phyloP scores from a whole-genome alignment of 2,113 vertebrate species.

The Narcine bancroftii region DNA sequence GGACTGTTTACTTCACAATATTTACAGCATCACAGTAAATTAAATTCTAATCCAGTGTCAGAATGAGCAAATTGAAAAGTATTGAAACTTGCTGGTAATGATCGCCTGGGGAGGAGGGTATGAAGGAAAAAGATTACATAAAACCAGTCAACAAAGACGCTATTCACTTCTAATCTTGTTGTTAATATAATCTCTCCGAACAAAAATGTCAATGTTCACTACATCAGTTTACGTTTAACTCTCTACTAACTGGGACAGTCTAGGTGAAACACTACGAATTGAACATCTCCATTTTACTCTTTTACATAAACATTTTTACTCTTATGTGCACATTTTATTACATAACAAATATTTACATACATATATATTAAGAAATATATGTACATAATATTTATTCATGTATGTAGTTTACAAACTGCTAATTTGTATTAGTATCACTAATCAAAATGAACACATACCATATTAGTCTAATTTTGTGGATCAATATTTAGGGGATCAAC shows the following conservation, averaged over 20 bases:
- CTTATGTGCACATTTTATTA: too few species aligned
- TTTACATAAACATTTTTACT: too few species aligned
- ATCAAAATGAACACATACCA: too few species aligned
- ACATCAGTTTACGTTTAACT: not conserved
- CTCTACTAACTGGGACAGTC: not conserved
- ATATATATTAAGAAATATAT: too few species aligned
- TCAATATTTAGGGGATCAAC: too few species aligned
- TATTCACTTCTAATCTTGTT: slow-evolving; percentile 48
- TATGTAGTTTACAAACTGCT: too few species aligned
- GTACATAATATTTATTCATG: too few species aligned
- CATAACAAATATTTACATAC: too few species aligned
- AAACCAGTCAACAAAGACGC: not conserved
- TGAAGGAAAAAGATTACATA: not conserved
- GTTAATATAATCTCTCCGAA: slow-evolving; percentile 46
- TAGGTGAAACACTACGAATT: not conserved
- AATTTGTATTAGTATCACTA: too few species aligned
- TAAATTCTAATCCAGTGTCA: not conserved
- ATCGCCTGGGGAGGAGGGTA: slow-evolving; percentile 39
- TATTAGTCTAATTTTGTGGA: too few species aligned
- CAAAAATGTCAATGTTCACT: slow-evolving; percentile 39
- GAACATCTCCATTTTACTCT: too few species aligned
- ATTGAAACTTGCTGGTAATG: slow-evolving; percentile 37
- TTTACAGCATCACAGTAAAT: not conserved
- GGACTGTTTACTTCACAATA: not conserved
- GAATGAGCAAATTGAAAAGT: slow-evolving; percentile 33